A percentile compares a stretch with the other conserved stretches of the same genome.
phyloP scores from a whole-genome alignment of 2,113 vertebrate species.

The Burhinus oedicnemus region DNA sequence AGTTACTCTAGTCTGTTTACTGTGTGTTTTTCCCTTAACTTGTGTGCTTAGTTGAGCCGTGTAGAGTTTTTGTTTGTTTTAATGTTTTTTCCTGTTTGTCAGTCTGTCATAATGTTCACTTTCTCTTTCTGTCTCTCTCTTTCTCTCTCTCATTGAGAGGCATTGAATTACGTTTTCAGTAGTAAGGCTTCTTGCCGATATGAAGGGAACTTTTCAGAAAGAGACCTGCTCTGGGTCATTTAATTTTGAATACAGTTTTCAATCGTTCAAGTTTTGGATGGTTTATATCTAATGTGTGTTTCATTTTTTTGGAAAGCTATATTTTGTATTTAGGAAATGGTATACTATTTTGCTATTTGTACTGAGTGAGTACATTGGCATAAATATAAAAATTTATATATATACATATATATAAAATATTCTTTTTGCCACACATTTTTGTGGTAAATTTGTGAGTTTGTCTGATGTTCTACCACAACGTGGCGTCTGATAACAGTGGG shows the following conservation, averaged over 20 bases:
- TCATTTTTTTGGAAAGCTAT: slow-evolving; percentile 89
- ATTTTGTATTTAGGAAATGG: slow-evolving; percentile 89
- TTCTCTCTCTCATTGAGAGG: slow-evolving; percentile 80
- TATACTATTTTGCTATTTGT: slow-evolving; percentile 88
- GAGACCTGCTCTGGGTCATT: slow-evolving; percentile 84
- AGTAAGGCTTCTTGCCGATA: slow-evolving; percentile 86
- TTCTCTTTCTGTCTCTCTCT: slow-evolving; percentile 62
- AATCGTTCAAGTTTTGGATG: slow-evolving; percentile 87
- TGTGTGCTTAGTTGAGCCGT: slow-evolving; percentile 56
- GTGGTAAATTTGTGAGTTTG: slow-evolving; percentile 84
- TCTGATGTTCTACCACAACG: slow-evolving; percentile 86
- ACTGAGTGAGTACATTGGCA: slow-evolving; percentile 87
- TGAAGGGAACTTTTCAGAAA: slow-evolving; percentile 87
- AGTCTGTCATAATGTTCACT: slow-evolving; percentile 39
- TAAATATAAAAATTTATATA: slow-evolving; percentile 85
- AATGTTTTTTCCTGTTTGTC: slow-evolving; percentile 45
- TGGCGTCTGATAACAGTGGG: slow-evolving; percentile 85
- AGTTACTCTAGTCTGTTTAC: slow-evolving; percentile 55
- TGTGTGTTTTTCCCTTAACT: slow-evolving; percentile 29
- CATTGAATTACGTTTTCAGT: slow-evolving; percentile 84
- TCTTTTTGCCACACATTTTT: slow-evolving; percentile 87
- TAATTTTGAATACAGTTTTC: slow-evolving; percentile 86
- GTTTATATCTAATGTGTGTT: slow-evolving; percentile 89
- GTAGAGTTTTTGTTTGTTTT: slow-evolving; percentile 68
- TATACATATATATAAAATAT: slow-evolving; percentile 84